phyloP scores from a whole-genome alignment of 2,113 vertebrate species.

The Camelus dromedarius region DNA sequence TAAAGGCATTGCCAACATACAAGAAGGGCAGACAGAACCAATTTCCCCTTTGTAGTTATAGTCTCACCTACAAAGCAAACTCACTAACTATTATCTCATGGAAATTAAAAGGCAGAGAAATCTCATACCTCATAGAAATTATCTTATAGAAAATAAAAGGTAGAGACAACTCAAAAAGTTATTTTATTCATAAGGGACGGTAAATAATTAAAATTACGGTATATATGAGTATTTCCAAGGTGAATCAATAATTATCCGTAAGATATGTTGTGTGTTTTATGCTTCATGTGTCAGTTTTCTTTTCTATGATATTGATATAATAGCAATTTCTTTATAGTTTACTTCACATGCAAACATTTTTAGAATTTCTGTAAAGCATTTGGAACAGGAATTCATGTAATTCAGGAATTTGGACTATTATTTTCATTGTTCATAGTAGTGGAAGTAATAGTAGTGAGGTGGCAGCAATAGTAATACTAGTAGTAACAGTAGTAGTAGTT shows the following conservation, averaged over 20 bases:
- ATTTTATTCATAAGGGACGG: neutral
- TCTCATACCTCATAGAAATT: neutral
- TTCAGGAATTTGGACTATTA: neutral
- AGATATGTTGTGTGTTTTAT: neutral
- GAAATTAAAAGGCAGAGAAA: neutral
- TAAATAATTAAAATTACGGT: neutral
- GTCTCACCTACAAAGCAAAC: neutral
- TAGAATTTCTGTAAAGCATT: neutral
- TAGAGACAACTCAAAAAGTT: neutral
- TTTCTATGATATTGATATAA: neutral
- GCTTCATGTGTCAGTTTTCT: neutral
- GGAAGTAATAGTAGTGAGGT: neutral
- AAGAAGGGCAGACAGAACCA: neutral
- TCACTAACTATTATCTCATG: neutral
- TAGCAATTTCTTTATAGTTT: neutral
- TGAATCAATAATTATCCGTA: neutral
- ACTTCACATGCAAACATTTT: neutral
- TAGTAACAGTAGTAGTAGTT: too few relatives aligned
- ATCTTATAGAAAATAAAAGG: neutral
- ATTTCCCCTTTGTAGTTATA: neutral
- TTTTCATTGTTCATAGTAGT: neutral
- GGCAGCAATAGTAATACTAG: neutral
- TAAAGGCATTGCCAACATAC: neutral
- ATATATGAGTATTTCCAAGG: neutral
- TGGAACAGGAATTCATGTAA: neutral